Evolutionary conservation across 2,113 vertebrate genomes (phyloP).

Genomic region (Saccopteryx bilineata): DNA sequence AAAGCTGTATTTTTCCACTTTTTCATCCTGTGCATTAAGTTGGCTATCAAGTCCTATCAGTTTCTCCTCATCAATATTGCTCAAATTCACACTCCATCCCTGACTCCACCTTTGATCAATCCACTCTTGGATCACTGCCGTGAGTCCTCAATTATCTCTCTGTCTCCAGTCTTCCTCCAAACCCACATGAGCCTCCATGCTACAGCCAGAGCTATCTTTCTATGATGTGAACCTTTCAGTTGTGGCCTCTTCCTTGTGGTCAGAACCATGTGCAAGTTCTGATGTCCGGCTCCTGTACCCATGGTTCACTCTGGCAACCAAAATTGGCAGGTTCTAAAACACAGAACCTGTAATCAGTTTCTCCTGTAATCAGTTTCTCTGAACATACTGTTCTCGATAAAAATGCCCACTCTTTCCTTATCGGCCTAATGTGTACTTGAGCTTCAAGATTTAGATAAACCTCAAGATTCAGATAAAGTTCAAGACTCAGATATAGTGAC

Average conservation of each 20-base stretch:
- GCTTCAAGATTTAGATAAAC: conserved; percentile 1
- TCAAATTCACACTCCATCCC: not conserved
- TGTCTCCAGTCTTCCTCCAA: not conserved
- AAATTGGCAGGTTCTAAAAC: not conserved
- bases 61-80: no score
- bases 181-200: rapidly evolving
- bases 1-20: not conserved
- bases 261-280: not conserved
- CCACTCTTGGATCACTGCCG: not conserved
- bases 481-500: not conserved
- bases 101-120: not conserved
- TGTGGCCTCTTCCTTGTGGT: not conserved
- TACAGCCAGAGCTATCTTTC: not conserved
- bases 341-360: no score
- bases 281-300: rapidly evolving
- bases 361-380: not conserved
- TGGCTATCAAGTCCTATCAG: not conserved
- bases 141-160: no score
- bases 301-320: rapidly evolving
- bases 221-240: not conserved
- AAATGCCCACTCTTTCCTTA: not conserved
- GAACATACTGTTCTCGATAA: not conserved
- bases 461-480: not conserved
- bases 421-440: not conserved
- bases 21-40: not conserved